phyloP scores from a whole-genome alignment of 2,113 vertebrate species.

The Chaenogobius annularis region DNA sequence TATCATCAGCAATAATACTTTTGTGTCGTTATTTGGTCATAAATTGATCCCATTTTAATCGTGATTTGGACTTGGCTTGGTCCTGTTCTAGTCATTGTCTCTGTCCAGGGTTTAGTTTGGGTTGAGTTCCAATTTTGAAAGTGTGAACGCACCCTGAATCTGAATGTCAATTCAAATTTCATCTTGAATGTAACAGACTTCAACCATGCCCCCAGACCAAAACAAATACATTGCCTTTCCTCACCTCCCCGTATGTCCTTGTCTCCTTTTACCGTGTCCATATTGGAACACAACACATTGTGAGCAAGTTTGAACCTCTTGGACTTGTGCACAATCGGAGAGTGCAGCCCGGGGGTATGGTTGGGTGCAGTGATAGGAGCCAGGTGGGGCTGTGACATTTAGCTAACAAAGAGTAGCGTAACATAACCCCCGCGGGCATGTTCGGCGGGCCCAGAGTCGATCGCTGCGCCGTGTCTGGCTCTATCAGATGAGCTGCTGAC shows the following conservation, averaged over 20 bases:
- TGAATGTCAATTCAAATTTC: no score
- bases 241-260: neutral
- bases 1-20: no score
- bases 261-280: neutral
- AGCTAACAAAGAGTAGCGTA: conserved; percentile 59
- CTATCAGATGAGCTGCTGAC: conserved; percentile 65
- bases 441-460: conserved; percentile 48
- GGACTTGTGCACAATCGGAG: conserved; percentile 29
- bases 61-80: no score
- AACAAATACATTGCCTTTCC: neutral
- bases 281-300: conserved; percentile 11
- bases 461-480: conserved; percentile 39
- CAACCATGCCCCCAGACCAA: neutral
- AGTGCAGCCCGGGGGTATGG: conserved; percentile 49
- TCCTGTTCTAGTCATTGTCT: no score
- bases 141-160: no score
- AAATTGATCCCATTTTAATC: no score
- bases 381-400: conserved; percentile 65
- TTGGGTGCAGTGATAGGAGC: conserved; percentile 44
- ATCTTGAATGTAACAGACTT: no score
- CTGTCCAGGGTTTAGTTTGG: no score
- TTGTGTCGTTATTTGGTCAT: no score
- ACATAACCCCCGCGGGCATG: conserved; percentile 45
- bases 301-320: conserved; percentile 23
- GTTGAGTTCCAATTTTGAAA: no score